phyloP scores from a whole-genome alignment of 2,797 vertebrate species.

The Arrhamphus sclerolepis region DNA sequence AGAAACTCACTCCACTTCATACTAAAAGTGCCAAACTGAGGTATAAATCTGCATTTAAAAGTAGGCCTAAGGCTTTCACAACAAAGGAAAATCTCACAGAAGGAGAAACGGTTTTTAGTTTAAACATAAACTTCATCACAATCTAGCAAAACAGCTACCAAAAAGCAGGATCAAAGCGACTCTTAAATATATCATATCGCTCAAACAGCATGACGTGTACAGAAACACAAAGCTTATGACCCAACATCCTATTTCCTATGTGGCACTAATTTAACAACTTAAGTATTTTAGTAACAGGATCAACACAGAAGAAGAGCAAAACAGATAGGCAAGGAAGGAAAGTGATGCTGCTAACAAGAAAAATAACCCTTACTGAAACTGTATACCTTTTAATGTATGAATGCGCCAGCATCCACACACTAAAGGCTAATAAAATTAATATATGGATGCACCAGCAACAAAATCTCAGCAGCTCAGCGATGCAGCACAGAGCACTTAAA shows the following conservation, averaged over 20 bases:
- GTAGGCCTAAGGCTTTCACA: neutral
- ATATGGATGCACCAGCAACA: neutral
- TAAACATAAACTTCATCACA: neutral
- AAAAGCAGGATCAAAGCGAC: neutral
- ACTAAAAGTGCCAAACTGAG: neutral
- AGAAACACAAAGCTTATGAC: neutral
- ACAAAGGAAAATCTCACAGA: conserved; percentile 10
- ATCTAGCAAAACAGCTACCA: neutral
- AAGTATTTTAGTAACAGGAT: conserved; percentile 4
- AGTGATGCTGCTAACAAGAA: too few relatives aligned
- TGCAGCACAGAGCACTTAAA: neutral
- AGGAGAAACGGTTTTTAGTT: conserved; percentile 7
- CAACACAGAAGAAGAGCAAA: conserved; percentile 3
- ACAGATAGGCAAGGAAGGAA: neutral
- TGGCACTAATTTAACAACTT: conserved; percentile 21
- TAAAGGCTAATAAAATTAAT: too few relatives aligned
- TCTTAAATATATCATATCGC: neutral
- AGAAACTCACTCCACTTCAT: neutral
- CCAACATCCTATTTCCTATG: neutral
- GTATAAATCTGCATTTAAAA: conserved; percentile 4
- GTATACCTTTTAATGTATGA: too few relatives aligned
- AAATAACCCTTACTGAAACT: too few relatives aligned
- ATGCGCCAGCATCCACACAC: too few relatives aligned
- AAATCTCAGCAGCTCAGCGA: neutral
- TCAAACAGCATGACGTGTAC: neutral